A percentile compares a stretch with the other conserved stretches of the same genome.
phyloP scores from a whole-genome alignment of 2,888 invertebrate species.

The Iphiclides podalirius region DNA sequence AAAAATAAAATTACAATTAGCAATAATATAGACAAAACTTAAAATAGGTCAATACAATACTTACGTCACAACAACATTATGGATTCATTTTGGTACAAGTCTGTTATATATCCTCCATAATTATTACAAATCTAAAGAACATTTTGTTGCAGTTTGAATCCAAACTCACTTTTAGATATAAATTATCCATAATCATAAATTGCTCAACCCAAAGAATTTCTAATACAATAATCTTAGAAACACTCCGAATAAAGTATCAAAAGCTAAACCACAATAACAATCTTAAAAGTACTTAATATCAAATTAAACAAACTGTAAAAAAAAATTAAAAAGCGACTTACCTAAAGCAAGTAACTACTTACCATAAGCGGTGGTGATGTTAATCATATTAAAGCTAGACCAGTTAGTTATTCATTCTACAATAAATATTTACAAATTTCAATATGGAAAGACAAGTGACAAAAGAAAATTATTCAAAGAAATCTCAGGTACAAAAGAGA shows the following conservation, averaged over 20 bases:
- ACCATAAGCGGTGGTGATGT: too few relatives aligned
- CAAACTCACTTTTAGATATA: too few relatives aligned
- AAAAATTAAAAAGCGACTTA: slow-evolving; percentile 7
- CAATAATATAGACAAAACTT: slow-evolving; percentile 16
- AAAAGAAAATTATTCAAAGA: too few relatives aligned
- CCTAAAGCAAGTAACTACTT: slow-evolving; percentile 7
- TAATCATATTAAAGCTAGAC: not conserved
- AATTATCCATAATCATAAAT: not conserved
- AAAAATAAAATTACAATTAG: slow-evolving; percentile 9
- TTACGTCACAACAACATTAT: slow-evolving; percentile 1
- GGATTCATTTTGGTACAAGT: not conserved
- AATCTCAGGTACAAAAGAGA: too few relatives aligned
- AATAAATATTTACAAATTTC: not conserved
- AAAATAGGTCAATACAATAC: slow-evolving; percentile 4
- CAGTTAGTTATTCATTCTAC: too few relatives aligned
- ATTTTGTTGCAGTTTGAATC: too few relatives aligned
- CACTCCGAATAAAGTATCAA: not conserved
- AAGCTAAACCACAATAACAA: not conserved
- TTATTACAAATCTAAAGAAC: too few relatives aligned
- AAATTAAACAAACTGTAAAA: slow-evolving; percentile 4
- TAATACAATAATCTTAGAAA: not conserved
- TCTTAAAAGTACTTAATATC: not conserved
- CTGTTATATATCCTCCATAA: too few relatives aligned
- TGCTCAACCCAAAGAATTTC: not conserved
- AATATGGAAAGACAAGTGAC: too few relatives aligned